These are phyloP conservation scores for Circaetus gallicus DNA, from an alignment of 2,113 vertebrate species.

Conservation along the genomic window DNA sequence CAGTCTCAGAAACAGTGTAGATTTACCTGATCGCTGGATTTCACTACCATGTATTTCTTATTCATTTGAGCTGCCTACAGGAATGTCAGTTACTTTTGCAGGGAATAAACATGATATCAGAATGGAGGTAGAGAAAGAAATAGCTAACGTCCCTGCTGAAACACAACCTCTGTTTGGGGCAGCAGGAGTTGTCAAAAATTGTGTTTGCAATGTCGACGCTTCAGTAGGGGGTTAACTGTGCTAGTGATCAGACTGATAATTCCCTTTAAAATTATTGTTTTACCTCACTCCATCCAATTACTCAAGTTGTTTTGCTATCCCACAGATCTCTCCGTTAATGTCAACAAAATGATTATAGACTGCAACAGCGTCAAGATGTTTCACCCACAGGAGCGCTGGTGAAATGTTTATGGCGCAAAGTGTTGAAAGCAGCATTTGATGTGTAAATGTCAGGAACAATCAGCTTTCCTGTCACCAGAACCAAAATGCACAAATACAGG, in stretches of 20 bases:
- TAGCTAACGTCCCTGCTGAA: neutral
- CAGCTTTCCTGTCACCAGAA: neutral
- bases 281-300: constrained; percentile 24
- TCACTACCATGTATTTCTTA: neutral
- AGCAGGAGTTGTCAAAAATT: neutral
- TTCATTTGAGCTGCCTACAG: neutral
- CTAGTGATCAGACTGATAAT: neutral
- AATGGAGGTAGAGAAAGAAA: neutral
- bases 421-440: constrained; percentile 27
- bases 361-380: constrained; percentile 21
- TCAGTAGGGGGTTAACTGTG: neutral
- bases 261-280: constrained; percentile 60
- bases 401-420: neutral
- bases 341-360: constrained; percentile 56
- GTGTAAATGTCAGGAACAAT: constrained; percentile 40
- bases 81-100: neutral
- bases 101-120: neutral
- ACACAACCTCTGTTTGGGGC: neutral
- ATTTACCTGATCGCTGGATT: neutral
- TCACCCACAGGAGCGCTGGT: constrained; percentile 13
- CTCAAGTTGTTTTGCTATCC: constrained; percentile 23
- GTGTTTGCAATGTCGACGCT: neutral
- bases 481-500: neutral
- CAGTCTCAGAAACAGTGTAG: neutral
- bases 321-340: constrained; percentile 38